Evolutionary conservation across 2,113 vertebrate genomes (phyloP).

Genomic region (Dipodomys spectabilis): DNA sequence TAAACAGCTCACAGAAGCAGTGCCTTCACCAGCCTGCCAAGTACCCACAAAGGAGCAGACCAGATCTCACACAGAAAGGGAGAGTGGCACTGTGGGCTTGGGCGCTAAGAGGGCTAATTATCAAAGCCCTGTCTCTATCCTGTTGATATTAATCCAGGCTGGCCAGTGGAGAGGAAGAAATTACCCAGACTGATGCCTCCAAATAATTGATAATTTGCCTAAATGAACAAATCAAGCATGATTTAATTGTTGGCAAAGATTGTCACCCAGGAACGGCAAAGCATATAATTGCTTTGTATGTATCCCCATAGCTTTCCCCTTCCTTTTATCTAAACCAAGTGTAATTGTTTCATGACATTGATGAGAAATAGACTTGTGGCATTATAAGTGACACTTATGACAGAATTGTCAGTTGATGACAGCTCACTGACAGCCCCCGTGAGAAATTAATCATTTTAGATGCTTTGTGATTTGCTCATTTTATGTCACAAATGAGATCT

Average conservation of each 20-base stretch:
- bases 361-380: constrained; percentile 87
- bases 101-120: not conserved
- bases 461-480: constrained; percentile 86
- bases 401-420: constrained; percentile 87
- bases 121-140: constrained; percentile 22
- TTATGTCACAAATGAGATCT: constrained; percentile 85
- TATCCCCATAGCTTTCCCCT: constrained; percentile 33
- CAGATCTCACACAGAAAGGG: not conserved
- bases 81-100: not conserved
- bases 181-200: constrained; percentile 70
- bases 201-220: constrained; percentile 86
- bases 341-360: constrained; percentile 89
- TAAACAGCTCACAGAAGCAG: constrained; percentile 51
- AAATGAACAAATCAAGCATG: constrained; percentile 80
- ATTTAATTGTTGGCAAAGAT: constrained; percentile 77
- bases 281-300: constrained; percentile 72
- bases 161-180: constrained; percentile 46
- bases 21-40: constrained; percentile 57
- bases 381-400: constrained; percentile 88
- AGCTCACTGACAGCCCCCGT: constrained; percentile 85
- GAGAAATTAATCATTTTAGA: constrained; percentile 89
- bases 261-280: constrained; percentile 78
- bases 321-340: constrained; percentile 72
- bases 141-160: constrained; percentile 8
- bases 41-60: constrained; percentile 36